Base-by-base conservation (phyloP, 2,113 vertebrate genomes). In the Scomber colias region DNA sequence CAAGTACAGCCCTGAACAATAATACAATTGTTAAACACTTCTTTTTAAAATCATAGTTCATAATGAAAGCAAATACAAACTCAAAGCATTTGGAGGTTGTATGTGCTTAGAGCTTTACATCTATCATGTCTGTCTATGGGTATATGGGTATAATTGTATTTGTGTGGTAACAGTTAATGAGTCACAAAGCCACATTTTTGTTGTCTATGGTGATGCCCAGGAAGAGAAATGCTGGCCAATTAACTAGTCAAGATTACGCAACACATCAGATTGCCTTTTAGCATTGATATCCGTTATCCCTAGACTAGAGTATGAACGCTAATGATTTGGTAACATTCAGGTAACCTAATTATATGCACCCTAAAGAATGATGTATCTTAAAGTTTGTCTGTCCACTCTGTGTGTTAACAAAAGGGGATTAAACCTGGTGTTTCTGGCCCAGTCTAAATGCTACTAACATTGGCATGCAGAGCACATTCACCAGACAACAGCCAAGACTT, bases 381-480 rank as follows among this genome's bases (percentile, higher is more conserved):
- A 63, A 21, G 50, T 55, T 54, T 27, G 17, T 56, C 44, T 71
- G 35, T 40, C 9, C 35, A 40, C 35, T 40, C 6, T 40, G 57
- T 62, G 62, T 61, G 27, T 35, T 71, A 62, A 53, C 49, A 67
- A 76, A 79, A 77, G 24, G 10, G 60, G 46, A 73, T 67, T 63
- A 77, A 82, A 65, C 30, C 56, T 54, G 61, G 30, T 49, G 62
- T 35, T 40, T 69, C 46, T 75, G 81, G 66, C 49, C 3, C 16
- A 67, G 64, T 65, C 44, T 74, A 82, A 71, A 85, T 74, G 73
- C 30, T 73, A 66, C 77, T 11, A 55, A 50, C 57, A 75, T 80
- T 21, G 17, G 68, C 60, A 86, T 71, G 82, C 80, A 63, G 51
- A 48, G 64, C 79, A 71, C 75, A 82, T 70, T 84, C 78, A 62